A percentile compares a stretch with the other conserved stretches of the same genome.
Conservation (phyloP, 1,140 invertebrate genomes). For the Eupeodes corollae region DNA sequence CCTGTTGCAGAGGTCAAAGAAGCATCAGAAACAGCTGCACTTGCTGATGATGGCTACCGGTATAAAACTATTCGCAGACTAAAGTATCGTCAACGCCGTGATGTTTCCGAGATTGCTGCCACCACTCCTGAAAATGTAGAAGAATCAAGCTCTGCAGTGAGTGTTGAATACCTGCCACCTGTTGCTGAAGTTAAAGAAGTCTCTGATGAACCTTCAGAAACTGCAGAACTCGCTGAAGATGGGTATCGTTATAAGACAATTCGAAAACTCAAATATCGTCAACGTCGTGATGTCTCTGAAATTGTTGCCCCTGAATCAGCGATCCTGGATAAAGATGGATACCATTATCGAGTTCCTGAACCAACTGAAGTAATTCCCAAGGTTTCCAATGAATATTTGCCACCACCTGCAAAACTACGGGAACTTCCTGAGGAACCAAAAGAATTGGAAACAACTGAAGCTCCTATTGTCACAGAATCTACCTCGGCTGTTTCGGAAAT, state of each 20-base stretch:
- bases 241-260: conserved; percentile 33
- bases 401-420: not conserved
- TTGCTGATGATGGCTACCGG: not conserved
- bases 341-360: not conserved
- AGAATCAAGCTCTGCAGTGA: conserved; percentile 11
- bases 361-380: not conserved
- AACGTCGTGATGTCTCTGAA: conserved; percentile 22
- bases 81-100: not conserved
- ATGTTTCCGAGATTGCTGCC: not conserved
- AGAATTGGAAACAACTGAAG: too few species aligned
- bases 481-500: too few species aligned
- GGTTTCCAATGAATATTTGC: not conserved
- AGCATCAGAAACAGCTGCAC: not conserved
- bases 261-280: conserved; percentile 21
- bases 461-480: too few species aligned
- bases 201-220: conserved; percentile 12
- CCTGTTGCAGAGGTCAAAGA: not conserved
- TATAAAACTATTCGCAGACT: not conserved
- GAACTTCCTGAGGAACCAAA: too few species aligned
- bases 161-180: conserved; percentile 27
- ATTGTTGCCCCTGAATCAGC: not conserved
- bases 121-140: too few species aligned
- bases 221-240: conserved; percentile 24
- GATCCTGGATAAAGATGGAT: not conserved
- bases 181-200: conserved; percentile 28